Evolutionary conservation across 1,140 invertebrate genomes (phyloP).

Genomic region (Sesamia nonagrioides): DNA sequence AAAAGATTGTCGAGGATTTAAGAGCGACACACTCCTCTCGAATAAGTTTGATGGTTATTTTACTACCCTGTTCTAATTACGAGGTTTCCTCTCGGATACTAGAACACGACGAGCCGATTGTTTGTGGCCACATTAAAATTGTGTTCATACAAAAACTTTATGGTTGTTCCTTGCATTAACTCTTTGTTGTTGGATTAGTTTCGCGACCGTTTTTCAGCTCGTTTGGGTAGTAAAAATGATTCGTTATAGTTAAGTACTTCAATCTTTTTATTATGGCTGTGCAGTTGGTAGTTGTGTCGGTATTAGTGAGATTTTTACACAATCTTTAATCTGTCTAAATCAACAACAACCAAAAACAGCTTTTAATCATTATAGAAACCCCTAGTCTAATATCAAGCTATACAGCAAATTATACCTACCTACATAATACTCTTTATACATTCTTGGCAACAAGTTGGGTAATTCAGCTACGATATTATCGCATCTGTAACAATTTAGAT

Average conservation of each 20-base stretch:
- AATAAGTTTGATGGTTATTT: conserved; percentile 84
- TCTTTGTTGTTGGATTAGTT: conserved; percentile 79
- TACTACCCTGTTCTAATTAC: conserved; percentile 82
- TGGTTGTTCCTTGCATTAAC: conserved; percentile 71
- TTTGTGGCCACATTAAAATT: conserved; percentile 73
- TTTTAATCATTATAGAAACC: no score
- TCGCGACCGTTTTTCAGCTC: conserved; percentile 59
- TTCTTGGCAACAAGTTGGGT: neutral
- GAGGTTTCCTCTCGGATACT: conserved; percentile 77
- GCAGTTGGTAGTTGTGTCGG: no score
- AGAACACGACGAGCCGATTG: conserved; percentile 73
- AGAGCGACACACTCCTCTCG: conserved; percentile 73
- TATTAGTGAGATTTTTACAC: no score
- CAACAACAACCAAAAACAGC: no score
- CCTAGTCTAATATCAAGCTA: neutral
- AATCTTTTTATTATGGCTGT: no score
- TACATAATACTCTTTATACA: neutral
- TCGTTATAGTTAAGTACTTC: neutral
- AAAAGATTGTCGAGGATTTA: conserved; percentile 53
- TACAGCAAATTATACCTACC: neutral
- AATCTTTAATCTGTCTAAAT: no score
- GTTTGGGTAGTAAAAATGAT: conserved; percentile 34
- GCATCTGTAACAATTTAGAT: conserved; percentile 16
- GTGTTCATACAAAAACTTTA: conserved; percentile 77
- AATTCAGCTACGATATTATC: neutral